Evolutionary conservation across 2,888 invertebrate genomes (phyloP), one percentile per base, ranked within the genome.

Genomic region (Atethmia centrago): DNA sequence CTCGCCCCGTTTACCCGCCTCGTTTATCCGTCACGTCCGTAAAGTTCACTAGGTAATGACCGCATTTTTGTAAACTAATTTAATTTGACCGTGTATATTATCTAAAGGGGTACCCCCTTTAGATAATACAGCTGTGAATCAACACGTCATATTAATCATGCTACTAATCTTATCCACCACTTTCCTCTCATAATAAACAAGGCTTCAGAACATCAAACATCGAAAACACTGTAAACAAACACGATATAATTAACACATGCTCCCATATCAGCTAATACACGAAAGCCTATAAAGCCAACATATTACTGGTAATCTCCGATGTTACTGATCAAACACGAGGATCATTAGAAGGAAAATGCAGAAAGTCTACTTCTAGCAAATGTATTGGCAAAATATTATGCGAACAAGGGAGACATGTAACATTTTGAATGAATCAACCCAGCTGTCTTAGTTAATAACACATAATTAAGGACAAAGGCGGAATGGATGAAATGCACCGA

Each of bases 241-340:
- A 63, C 14, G 42, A 56, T 53, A 64, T 69, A 71, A 76, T 76
- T 71, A 76, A 81, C 62, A 74, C 65, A 74, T 77, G 65, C 64
- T 67, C n/a, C 56, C 40, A 72, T 68, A 71, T 74, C 62, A 73
- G 58, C 67, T 76, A 59, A 76, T 68, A 73, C 63, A 51, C 16
- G 61, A 65, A 79, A 84, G 69, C 77, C 31, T 67, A 19, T 83
- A 84, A 31, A 78, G 59, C 59, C 42, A 70, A 75, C 62, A 74
- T 51, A 76, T 81, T 71, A 84, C 53, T 45, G 66, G 51, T 84
- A 71, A 83, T 84, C 81, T 71, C 47, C n/a, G 71, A 77, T 73
- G 42, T 64, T 55, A 68, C 64, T 61, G 62, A 74, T 68, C 77
- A 84, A 69, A 83, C 69, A 80, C 0, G n/a, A 36, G 14, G n/a